Conservation (phyloP, 2,888 invertebrate species). For the Acanthosoma haemorrhoidale region DNA sequence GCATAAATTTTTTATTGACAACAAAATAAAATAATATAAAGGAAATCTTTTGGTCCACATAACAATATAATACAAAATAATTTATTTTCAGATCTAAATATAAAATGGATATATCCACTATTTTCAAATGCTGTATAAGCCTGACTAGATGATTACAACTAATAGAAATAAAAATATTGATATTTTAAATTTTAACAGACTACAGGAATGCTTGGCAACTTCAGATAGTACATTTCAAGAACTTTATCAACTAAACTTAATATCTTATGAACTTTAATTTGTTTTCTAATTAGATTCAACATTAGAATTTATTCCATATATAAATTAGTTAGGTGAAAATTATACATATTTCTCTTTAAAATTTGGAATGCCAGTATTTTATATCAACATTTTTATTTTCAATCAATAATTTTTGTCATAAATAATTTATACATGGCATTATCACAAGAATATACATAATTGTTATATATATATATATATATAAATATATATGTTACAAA, state of each 20-base stretch:
- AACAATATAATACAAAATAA: background rate
- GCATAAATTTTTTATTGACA: background rate
- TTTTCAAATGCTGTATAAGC: background rate
- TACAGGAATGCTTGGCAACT: slow-evolving; percentile 10
- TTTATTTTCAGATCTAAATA: background rate
- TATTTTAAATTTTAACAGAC: background rate
- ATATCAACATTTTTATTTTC: background rate
- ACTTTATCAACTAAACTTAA: background rate
- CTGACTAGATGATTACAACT: background rate
- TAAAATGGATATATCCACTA: background rate
- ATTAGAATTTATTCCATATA: background rate
- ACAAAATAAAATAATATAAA: background rate
- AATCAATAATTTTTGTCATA: too few species aligned
- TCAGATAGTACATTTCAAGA: background rate
- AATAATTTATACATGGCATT: background rate
- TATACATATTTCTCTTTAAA: background rate
- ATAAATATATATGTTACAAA: background rate
- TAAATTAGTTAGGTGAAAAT: background rate
- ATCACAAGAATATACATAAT: too few species aligned
- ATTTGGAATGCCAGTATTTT: background rate
- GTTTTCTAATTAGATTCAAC: background rate
- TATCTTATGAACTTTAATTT: background rate
- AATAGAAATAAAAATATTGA: slow-evolving; percentile 2
- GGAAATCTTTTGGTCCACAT: slow-evolving; percentile 1
- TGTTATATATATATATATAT: background rate